Evolutionary conservation across 1,140 invertebrate genomes (phyloP), one percentile per base, ranked within the genome.

Genomic region (Pseudomyrmex sp.): DNA sequence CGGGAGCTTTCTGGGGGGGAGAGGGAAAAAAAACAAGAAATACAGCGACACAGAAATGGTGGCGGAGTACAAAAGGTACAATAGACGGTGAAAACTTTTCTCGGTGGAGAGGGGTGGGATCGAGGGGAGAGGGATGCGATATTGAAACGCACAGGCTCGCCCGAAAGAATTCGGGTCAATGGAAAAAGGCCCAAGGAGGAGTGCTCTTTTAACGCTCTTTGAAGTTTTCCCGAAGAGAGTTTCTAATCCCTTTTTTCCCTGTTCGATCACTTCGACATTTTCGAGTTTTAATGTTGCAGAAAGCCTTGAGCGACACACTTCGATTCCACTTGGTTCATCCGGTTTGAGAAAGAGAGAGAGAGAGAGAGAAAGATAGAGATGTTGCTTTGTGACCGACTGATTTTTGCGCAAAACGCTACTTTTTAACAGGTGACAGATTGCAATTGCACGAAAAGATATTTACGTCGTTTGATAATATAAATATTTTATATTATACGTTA

Each of bases 11-110:
- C 35, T 35, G 35, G 2, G 18, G 35, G 50, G 13, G 50, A 0
- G 0, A 50, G 9, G 0, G 3, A 13, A 46, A 23, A 72, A 50
- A 80, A 74, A 75, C 56, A 85, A 86, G 82, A 83, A 86, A 76
- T 59, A 82, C 58, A 69, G 26, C 65, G 69, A 76, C 68, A 76
- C 68, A 77, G 69, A 65, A 76, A 82, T 61, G 54, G 56, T 44
- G 61, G 73, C 58, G 52, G 23, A 48, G 69, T 58, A 87, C 86
- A 87, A 87, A 87, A 84, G 86, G 56, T 59, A 69, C 85, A 87
- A 87, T 86, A 74, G 74, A 18, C 82, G 85, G 73, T 79, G 82
- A 87, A 87, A 87, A 87, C 66, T 87, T 87, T 69, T 83, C 65
- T 35, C 72, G 23, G 10, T n/a, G 63, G 56, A 69, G 48, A 18